Evolutionary conservation across 2,888 invertebrate species (phyloP).

Genomic region (Cancer borealis): DNA sequence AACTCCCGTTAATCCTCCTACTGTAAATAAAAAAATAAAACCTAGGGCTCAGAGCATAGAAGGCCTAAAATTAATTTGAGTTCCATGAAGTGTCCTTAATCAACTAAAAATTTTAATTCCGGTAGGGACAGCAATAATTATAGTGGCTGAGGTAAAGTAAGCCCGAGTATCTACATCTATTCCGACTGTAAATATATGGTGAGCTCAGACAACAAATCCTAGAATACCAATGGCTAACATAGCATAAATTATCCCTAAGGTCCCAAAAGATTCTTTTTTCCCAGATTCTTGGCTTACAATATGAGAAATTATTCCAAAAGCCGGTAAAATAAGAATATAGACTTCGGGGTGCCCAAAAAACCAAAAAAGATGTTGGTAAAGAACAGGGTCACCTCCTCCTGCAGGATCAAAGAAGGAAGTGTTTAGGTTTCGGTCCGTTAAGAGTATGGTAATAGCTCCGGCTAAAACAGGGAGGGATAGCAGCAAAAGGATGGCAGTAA

Average conservation of each 20-base stretch:
- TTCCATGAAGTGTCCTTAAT: slow-evolving; percentile 86
- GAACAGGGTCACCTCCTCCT: slow-evolving; percentile 89
- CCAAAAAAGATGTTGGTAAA: slow-evolving; percentile 92
- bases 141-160: slow-evolving; percentile 91
- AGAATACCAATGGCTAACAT: slow-evolving; percentile 89
- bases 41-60: slow-evolving; percentile 86
- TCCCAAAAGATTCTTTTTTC: slow-evolving; percentile 88
- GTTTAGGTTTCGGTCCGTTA: slow-evolving; percentile 90
- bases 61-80: slow-evolving; percentile 84
- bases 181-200: slow-evolving; percentile 92
- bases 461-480: slow-evolving; percentile 88
- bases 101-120: slow-evolving; percentile 92
- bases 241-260: slow-evolving; percentile 89
- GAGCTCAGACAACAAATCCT: slow-evolving; percentile 81
- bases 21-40: slow-evolving; percentile 89
- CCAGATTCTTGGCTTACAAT: slow-evolving; percentile 88
- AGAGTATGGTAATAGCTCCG: slow-evolving; percentile 88
- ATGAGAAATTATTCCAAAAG: slow-evolving; percentile 90
- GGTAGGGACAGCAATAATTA: slow-evolving; percentile 92
- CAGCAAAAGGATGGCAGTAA: slow-evolving; percentile 85
- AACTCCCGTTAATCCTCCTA: slow-evolving; percentile 77
- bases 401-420: slow-evolving; percentile 90
- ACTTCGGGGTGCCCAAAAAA: slow-evolving; percentile 94
- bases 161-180: slow-evolving; percentile 91
- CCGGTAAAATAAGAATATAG: slow-evolving; percentile 91